Evolutionary conservation across 2,888 invertebrate genomes (phyloP).

Genomic region (Caenorhabditis sp.): DNA sequence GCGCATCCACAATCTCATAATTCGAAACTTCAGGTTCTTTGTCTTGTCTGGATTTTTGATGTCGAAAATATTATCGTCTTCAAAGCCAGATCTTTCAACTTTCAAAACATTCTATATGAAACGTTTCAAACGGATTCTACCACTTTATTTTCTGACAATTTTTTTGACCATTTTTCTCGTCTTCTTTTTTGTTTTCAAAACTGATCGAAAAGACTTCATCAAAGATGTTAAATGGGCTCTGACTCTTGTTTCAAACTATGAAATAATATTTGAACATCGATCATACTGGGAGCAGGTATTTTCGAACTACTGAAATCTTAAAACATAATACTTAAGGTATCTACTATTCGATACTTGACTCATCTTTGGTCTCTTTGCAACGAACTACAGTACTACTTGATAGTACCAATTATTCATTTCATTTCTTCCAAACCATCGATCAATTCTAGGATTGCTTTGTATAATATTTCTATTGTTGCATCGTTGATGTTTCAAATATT

Average conservation of each 20-base stretch:
- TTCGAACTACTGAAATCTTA: too few species aligned
- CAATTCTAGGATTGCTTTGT: constrained; percentile 9
- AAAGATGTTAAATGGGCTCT: constrained; percentile 20
- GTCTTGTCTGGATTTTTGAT: constrained; percentile 41
- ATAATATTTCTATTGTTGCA: constrained; percentile 10
- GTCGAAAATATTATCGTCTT: constrained; percentile 18
- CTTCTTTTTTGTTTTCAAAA: constrained; percentile 11
- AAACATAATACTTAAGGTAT: not conserved
- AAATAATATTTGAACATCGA: constrained; percentile 30
- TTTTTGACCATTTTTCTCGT: constrained; percentile 11
- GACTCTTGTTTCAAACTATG: constrained; percentile 15
- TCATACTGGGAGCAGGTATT: constrained; percentile 32
- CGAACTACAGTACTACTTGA: constrained; percentile 41
- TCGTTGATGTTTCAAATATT: constrained; percentile 21
- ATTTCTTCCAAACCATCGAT: constrained; percentile 8
- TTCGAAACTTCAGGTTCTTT: constrained; percentile 28
- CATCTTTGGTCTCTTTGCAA: constrained; percentile 39
- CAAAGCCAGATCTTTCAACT: not conserved
- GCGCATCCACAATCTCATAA: not conserved
- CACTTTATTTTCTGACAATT: constrained; percentile 28
- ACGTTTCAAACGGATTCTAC: constrained; percentile 28
- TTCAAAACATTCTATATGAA: constrained; percentile 23
- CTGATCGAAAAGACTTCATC: constrained; percentile 17
- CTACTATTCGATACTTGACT: constrained; percentile 20
- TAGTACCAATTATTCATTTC: constrained; percentile 27